Evolutionary conservation across 2,888 invertebrate species (phyloP).

Genomic region (Melieria omissa): DNA sequence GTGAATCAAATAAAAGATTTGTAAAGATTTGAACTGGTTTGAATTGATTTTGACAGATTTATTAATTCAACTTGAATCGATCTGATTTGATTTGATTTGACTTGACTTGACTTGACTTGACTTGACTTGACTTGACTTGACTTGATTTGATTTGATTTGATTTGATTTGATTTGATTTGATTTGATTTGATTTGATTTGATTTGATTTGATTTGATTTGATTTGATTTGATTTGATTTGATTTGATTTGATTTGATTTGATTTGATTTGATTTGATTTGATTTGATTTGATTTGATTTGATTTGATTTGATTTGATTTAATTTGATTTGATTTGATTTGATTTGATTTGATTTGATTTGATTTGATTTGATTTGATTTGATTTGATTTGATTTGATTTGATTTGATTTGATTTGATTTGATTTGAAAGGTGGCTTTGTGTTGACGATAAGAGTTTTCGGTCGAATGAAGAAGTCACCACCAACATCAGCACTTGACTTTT

Average conservation of each 20-base stretch:
- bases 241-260: constrained; percentile 10
- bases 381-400: not conserved
- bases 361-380: not conserved
- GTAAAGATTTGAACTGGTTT: constrained; percentile 1
- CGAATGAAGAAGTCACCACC: no score
- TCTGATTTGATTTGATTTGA: no score
- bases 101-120: not conserved
- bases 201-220: constrained; percentile 3
- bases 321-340: not conserved
- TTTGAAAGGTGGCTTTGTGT: not conserved
- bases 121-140: not conserved
- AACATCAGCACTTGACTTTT: no score
- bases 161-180: not conserved
- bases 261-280: constrained; percentile 7
- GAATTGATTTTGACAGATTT: no score
- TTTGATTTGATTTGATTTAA: no score
- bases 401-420: not conserved
- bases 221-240: constrained; percentile 4
- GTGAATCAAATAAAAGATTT: no score
- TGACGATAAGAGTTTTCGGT: no score
- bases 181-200: not conserved
- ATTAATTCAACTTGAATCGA: no score
- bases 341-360: not conserved
- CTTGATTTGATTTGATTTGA: not conserved
- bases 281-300: not conserved